A percentile compares a stretch with the other conserved stretches of the same genome.
Evolutionary conservation across 2,888 invertebrate genomes (phyloP).

Genomic region (Mamestra brassicae): DNA sequence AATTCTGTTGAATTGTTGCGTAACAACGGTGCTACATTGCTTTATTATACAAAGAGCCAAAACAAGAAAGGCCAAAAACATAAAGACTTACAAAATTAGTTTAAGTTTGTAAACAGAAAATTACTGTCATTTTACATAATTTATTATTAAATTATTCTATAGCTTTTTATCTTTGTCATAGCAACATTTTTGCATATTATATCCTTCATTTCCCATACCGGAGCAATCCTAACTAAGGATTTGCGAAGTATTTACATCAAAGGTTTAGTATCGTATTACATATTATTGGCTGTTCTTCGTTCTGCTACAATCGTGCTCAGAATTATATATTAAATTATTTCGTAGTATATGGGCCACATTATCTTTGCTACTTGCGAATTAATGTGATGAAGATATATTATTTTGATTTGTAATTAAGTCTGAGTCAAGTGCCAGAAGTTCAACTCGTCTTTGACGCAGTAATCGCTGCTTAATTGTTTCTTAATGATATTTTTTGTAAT

Average conservation of each 20-base stretch:
- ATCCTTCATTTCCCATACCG: not conserved
- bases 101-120: conserved; percentile 3
- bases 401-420: conserved; percentile 7
- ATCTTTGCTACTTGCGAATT: conserved; percentile 2
- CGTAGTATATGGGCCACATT: not conserved
- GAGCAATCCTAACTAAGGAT: not conserved
- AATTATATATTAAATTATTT: conserved; percentile 11
- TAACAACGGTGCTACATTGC: conserved; percentile 50
- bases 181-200: not conserved
- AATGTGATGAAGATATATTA: conserved; percentile 1
- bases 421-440: not conserved
- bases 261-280: conserved; percentile 7
- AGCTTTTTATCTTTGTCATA: conserved; percentile 4
- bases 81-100: conserved; percentile 34
- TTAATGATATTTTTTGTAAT: conserved; percentile 6
- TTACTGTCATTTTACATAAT: not conserved
- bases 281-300: conserved; percentile 10
- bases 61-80: conserved; percentile 26
- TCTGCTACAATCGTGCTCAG: not conserved
- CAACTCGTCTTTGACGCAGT: not conserved
- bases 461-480: conserved; percentile 17
- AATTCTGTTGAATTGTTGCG: conserved; percentile 48
- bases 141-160: conserved; percentile 15
- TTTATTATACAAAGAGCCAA: conserved; percentile 48
- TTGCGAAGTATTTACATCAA: conserved; percentile 9